Conservation (phyloP, 2,888 invertebrate genomes). For the Hemaris fuciformis region DNA sequence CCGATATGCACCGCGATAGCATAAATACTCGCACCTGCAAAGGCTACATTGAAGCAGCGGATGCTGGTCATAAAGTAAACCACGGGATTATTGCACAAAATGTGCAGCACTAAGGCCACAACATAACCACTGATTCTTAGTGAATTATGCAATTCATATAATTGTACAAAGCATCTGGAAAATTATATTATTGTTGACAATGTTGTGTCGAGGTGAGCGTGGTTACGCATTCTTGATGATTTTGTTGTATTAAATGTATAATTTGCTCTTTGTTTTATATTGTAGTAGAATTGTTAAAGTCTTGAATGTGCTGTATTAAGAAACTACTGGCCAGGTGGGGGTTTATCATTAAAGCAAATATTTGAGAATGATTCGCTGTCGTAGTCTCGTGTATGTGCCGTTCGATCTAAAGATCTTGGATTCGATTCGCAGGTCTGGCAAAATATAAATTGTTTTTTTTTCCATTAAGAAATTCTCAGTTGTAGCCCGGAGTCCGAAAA, state of each 20-base stretch:
- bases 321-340: no score
- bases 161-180: not conserved
- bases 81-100: not conserved
- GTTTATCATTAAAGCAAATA: no score
- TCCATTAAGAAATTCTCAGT: no score
- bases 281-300: not conserved
- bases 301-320: no score
- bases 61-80: not conserved
- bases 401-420: no score
- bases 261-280: not conserved
- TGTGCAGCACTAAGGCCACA: not conserved
- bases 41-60: not conserved
- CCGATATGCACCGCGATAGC: not conserved
- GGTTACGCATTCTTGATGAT: slow-evolving; percentile 1
- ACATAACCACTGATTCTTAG: not conserved
- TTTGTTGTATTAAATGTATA: not conserved
- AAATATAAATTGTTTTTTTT: no score
- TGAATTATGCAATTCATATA: slow-evolving; percentile 4
- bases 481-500: no score
- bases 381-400: no score
- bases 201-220: slow-evolving; percentile 3
- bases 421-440: no score
- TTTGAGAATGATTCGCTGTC: no score
- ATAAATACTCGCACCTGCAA: not conserved
- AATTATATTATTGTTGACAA: slow-evolving; percentile 2